Base-by-base conservation (phyloP, 2,888 invertebrate species). In the Argynnis bischoffii region DNA sequence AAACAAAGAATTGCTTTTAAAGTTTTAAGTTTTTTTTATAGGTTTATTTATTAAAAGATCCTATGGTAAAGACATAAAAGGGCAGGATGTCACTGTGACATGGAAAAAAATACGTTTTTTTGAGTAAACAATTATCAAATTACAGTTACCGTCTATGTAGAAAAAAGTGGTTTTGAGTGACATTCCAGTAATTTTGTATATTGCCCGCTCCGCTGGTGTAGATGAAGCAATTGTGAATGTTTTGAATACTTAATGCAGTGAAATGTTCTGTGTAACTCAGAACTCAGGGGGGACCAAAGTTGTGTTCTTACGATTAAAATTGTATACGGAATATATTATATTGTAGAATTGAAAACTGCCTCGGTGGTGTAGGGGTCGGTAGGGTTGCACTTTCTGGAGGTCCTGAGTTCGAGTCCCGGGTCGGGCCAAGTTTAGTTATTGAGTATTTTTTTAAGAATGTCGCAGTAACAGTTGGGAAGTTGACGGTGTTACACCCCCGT, bases 241-340 rank as follows among this genome's bases (percentile, higher is more conserved):
- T 71, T 74, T 76, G 76, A 76, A 77, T 77, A 72, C 72, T 73
- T 75, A 74, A 77, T 72, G 72, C 69, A 31, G 59, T 46, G 26
- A 56, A 50, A 59, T 66, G 67, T 64, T 66, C 57, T 59, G 70
- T 64, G 47, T 60, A 66, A 56, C 35, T 18, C 59, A 61, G 61
- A 67, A 56, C 26, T 18, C 59, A 61, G 61, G 51, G 16, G 35
- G 18, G 14, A 50, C 11, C 51, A 51, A 51, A 51, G 8, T 51
- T 16, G 4, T 18, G 16, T 50, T 16, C 14, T 16, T 16, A 6
- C 14, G 0, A 54, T 67, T 35, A 21, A 5, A 47, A 15, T 26
- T 2, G 15, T 18, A n/a, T n/a, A n/a, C n/a, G n/a, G n/a, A n/a
- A n/a, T n/a, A n/a, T n/a, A n/a, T n/a, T n/a, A n/a, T n/a, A n/a